These are phyloP conservation scores for Circaetus cinerascens DNA, from an alignment of 2,113 vertebrate genomes.

Conservation along the genomic window DNA sequence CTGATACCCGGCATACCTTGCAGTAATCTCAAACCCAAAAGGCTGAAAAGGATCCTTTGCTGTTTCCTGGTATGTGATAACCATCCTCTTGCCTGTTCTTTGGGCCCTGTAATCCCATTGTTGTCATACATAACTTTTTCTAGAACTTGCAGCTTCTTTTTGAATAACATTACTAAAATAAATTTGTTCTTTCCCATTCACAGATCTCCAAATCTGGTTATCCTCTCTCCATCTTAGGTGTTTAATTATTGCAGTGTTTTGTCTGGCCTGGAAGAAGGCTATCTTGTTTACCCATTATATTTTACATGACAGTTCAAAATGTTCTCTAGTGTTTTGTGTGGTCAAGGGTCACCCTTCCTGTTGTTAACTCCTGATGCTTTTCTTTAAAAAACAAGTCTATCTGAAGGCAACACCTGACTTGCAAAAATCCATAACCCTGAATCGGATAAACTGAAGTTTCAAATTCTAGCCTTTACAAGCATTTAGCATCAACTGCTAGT, in stretches of 20 bases:
- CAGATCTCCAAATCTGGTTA: not conserved
- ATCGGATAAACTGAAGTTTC: not conserved
- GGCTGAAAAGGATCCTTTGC: not conserved
- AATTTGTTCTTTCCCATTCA: not conserved
- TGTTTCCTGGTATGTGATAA: not conserved
- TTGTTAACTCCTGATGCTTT: not conserved
- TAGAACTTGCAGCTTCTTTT: not conserved
- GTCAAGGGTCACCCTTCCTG: not conserved
- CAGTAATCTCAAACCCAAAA: not conserved
- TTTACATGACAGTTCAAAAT: not conserved
- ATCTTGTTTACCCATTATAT: not conserved
- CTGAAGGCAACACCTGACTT: not conserved
- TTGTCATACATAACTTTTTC: not conserved
- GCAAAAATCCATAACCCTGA: not conserved
- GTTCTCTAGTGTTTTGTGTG: not conserved
- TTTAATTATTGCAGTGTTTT: not conserved
- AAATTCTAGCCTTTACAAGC: not conserved
- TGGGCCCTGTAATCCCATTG: not conserved
- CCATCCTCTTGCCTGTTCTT: not conserved
- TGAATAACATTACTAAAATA: not conserved
- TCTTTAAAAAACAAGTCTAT: not conserved
- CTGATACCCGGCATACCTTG: not conserved
- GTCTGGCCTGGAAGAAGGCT: not conserved
- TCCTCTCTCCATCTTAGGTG: not conserved
- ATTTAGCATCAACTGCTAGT: not conserved